A percentile compares a stretch with the other conserved stretches of the same genome.
Evolutionary conservation across 2,113 vertebrate genomes (phyloP).

Genomic region (Vombatus ursinus): DNA sequence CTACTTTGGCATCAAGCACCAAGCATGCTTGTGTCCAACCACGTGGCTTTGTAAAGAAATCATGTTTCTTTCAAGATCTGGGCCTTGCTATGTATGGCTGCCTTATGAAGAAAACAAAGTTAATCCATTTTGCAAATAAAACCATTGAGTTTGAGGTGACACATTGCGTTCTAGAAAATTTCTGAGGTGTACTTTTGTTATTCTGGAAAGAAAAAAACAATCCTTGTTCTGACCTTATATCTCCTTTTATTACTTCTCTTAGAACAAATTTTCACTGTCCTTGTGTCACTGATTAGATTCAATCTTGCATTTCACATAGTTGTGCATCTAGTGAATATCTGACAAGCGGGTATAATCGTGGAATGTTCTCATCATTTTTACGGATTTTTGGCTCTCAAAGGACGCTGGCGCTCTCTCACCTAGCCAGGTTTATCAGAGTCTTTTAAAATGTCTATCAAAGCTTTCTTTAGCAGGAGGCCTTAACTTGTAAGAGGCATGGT

Average conservation of each 20-base stretch:
- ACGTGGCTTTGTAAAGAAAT: constrained; percentile 63
- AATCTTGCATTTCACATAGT: neutral
- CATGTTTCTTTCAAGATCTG: constrained; percentile 66
- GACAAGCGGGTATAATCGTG: neutral
- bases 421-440: neutral
- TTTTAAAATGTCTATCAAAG: constrained; percentile 19
- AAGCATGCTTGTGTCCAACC: constrained; percentile 31
- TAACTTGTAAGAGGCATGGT: neutral
- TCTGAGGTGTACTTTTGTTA: constrained; percentile 12
- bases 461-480: neutral
- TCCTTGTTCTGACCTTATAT: neutral
- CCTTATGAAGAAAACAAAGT: constrained; percentile 76
- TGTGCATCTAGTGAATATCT: neutral
- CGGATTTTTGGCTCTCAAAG: neutral
- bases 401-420: neutral
- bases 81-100: constrained; percentile 64
- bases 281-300: neutral
- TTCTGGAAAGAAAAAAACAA: constrained; percentile 19
- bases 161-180: neutral
- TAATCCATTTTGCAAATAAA: constrained; percentile 71
- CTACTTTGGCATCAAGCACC: constrained; percentile 57
- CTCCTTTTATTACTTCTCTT: neutral
- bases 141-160: constrained; percentile 40
- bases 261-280: neutral
- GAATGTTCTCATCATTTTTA: neutral